Conservation (phyloP, 2,797 vertebrate genomes). For the Apogon talboti region DNA sequence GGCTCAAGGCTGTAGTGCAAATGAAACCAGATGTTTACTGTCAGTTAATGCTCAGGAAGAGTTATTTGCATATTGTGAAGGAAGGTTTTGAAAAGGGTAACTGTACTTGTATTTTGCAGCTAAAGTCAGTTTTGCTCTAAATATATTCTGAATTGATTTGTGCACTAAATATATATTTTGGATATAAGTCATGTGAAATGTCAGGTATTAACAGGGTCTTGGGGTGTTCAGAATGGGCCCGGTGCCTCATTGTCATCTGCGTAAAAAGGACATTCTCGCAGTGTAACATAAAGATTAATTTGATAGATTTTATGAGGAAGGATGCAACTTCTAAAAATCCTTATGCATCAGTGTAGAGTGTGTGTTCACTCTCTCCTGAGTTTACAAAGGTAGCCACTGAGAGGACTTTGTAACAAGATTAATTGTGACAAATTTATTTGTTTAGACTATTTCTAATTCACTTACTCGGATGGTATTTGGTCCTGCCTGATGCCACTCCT, state of each 20-base stretch:
- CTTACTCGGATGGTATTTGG: constrained; percentile 46
- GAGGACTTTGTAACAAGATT: constrained; percentile 52
- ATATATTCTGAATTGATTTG: constrained; percentile 16
- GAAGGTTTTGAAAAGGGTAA: constrained; percentile 7
- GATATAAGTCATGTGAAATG: constrained; percentile 10
- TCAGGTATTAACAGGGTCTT: constrained; percentile 4
- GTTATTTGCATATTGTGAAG: constrained; percentile 40
- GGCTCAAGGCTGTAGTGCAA: constrained; percentile 35
- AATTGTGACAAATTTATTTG: constrained; percentile 49
- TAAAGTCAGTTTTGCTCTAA: constrained; percentile 7
- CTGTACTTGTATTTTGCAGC: constrained; percentile 24
- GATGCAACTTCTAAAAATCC: constrained; percentile 34
- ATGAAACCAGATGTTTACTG: constrained; percentile 52
- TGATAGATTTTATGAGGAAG: constrained; percentile 20
- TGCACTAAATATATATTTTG: background rate
- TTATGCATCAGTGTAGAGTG: background rate
- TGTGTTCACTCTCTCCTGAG: constrained; percentile 4
- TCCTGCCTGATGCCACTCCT: constrained; percentile 36
- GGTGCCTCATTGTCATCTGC: background rate
- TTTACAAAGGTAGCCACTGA: constrained; percentile 30
- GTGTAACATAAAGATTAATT: constrained; percentile 26
- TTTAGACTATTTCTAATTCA: constrained; percentile 57
- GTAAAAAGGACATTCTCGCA: constrained; percentile 6
- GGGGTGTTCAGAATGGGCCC: background rate
- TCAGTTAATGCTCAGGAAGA: constrained; percentile 43